Evolutionary conservation across 2,888 invertebrate species (phyloP).

Genomic region (Ormyrus nitidulus): DNA sequence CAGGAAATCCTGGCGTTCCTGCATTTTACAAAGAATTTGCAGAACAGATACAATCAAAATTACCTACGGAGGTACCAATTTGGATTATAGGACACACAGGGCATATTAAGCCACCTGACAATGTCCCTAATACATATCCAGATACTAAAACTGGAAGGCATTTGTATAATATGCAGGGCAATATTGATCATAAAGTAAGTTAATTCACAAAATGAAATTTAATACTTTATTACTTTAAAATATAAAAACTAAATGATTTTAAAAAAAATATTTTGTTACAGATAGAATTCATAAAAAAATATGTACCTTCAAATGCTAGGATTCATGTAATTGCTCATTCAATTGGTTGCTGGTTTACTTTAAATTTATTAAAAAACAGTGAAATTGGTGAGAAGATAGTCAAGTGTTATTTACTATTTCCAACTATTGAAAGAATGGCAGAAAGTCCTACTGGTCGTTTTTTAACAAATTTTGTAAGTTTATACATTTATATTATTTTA

Average conservation of each 20-base stretch:
- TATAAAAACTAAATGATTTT: too few relatives aligned
- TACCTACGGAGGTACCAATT: slow-evolving; percentile 81
- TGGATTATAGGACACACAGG: slow-evolving; percentile 91
- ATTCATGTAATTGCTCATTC: slow-evolving; percentile 93
- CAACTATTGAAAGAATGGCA: slow-evolving; percentile 90
- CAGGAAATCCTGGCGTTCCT: slow-evolving; percentile 93
- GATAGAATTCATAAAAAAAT: slow-evolving; percentile 83
- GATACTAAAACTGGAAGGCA: slow-evolving; percentile 72
- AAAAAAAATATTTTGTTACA: slow-evolving; percentile 62
- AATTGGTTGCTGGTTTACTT: slow-evolving; percentile 89
- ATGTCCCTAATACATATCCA: slow-evolving; percentile 72
- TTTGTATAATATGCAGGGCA: slow-evolving; percentile 86
- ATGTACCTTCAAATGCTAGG: slow-evolving; percentile 83
- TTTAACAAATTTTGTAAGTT: slow-evolving; percentile 80
- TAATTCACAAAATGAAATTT: slow-evolving; percentile 68
- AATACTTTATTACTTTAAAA: slow-evolving; percentile 59
- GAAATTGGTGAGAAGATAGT: slow-evolving; percentile 78
- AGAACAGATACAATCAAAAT: slow-evolving; percentile 79
- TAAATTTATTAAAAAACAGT: slow-evolving; percentile 83
- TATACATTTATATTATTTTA: neutral
- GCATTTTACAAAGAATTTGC: slow-evolving; percentile 89
- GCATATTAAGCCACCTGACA: slow-evolving; percentile 82
- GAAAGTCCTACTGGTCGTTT: slow-evolving; percentile 84
- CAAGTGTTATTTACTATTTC: slow-evolving; percentile 88
- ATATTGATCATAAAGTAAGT: slow-evolving; percentile 85